Conservation (phyloP, 2,113 vertebrate species). For the Formicarius rufipectus region DNA sequence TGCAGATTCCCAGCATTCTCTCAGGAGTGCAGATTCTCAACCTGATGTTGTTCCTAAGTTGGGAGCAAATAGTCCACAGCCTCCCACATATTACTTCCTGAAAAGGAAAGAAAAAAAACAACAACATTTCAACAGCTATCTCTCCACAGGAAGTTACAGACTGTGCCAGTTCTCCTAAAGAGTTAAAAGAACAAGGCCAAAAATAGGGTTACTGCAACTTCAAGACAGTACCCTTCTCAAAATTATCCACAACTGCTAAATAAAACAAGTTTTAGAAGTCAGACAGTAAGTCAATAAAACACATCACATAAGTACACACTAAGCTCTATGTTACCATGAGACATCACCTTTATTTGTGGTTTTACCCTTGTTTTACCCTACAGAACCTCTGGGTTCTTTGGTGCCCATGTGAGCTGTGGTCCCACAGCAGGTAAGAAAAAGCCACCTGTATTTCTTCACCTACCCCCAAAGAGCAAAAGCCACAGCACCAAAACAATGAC, state of each 20-base stretch:
- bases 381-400: not conserved
- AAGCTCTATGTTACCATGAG: not conserved
- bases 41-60: conserved; percentile 80
- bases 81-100: conserved; percentile 86
- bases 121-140: not conserved
- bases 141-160: not conserved
- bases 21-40: conserved; percentile 75
- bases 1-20: conserved; percentile 99
- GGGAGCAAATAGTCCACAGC: conserved; percentile 78
- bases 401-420: not conserved
- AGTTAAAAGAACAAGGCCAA: not conserved
- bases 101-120: conserved; percentile 51
- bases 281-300: not conserved
- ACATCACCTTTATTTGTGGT: not conserved
- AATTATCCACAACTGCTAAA: not conserved
- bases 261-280: not conserved
- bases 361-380: not conserved
- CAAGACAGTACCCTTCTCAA: not conserved
- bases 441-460: not conserved
- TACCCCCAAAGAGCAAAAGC: not conserved
- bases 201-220: not conserved
- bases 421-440: not conserved
- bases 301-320: not conserved
- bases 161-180: not conserved
- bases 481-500: not conserved